Conservation (phyloP, 2,797 vertebrate genomes). For the Darevskia nairensis region DNA sequence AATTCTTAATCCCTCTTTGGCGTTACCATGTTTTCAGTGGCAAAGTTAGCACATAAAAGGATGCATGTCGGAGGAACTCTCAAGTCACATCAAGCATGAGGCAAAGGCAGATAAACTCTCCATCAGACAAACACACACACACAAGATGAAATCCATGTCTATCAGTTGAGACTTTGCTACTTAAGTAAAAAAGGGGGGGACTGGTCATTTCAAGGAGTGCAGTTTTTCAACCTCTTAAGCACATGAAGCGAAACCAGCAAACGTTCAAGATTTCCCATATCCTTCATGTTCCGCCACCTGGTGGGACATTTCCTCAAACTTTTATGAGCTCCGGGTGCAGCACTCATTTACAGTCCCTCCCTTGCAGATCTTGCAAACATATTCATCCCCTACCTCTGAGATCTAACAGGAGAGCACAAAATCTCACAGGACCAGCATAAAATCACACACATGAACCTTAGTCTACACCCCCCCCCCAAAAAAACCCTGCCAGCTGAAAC, state of each 20-base stretch:
- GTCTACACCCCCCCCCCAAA: background rate
- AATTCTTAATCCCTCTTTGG: background rate
- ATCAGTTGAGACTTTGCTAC: background rate
- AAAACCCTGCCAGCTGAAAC: background rate
- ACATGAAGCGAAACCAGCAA: background rate
- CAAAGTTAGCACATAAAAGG: constrained; percentile 1
- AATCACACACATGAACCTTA: background rate
- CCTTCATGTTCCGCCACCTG: constrained; percentile 54
- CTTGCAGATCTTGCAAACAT: constrained; percentile 51
- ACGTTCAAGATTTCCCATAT: background rate
- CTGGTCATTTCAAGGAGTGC: constrained; percentile 6
- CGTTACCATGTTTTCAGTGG: background rate
- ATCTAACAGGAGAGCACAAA: constrained; percentile 22
- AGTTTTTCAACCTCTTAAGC: constrained; percentile 5
- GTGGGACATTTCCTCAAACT: constrained; percentile 51
- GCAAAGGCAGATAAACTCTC: background rate
- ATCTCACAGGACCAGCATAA: background rate
- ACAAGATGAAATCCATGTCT: background rate
- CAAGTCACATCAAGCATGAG: constrained; percentile 27
- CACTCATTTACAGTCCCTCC: constrained; percentile 40
- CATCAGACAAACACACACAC: background rate
- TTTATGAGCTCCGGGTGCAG: constrained; percentile 37
- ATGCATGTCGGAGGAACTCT: background rate
- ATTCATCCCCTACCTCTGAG: constrained; percentile 17
- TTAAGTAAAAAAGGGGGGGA: background rate